Conservation (phyloP, 2,888 invertebrate species). For the Cryptus armator region DNA sequence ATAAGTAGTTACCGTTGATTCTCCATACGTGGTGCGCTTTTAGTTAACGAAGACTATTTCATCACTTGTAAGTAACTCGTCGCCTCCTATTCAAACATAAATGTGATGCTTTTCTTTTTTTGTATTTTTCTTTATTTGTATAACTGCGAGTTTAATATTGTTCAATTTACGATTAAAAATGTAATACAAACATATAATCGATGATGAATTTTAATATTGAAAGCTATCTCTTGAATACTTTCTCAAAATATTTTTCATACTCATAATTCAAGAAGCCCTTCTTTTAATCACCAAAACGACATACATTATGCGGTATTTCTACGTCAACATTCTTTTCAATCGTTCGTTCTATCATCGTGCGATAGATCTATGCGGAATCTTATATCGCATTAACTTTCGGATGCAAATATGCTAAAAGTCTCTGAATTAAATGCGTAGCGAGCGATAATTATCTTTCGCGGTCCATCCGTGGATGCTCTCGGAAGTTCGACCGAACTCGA, state of each 20-base stretch:
- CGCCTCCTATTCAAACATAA: constrained; percentile 2
- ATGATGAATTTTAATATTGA: too few relatives aligned
- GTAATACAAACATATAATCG: too few relatives aligned
- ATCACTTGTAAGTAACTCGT: neutral
- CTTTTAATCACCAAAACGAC: neutral
- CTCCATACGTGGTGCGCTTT: too few relatives aligned
- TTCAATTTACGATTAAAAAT: too few relatives aligned
- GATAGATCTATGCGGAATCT: constrained; percentile 39
- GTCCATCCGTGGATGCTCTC: constrained; percentile 30
- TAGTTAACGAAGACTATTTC: too few relatives aligned
- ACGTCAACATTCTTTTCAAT: constrained; percentile 42
- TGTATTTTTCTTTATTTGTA: too few relatives aligned
- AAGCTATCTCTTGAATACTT: too few relatives aligned
- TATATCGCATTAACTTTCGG: constrained; percentile 56
- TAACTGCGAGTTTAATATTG: too few relatives aligned
- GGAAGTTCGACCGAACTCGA: constrained; percentile 6
- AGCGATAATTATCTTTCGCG: constrained; percentile 74
- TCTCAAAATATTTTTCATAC: constrained; percentile 23
- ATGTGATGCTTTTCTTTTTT: too few relatives aligned
- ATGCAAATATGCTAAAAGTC: constrained; percentile 68
- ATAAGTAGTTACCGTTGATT: too few relatives aligned
- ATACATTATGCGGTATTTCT: constrained; percentile 1
- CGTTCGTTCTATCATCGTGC: constrained; percentile 11
- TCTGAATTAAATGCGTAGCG: constrained; percentile 74
- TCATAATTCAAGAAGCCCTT: constrained; percentile 37